Percentiles rank a stretch among this genome's conserved stretches.
Evolutionary conservation across 2,888 invertebrate genomes (phyloP).

Genomic region (Labia minor): DNA sequence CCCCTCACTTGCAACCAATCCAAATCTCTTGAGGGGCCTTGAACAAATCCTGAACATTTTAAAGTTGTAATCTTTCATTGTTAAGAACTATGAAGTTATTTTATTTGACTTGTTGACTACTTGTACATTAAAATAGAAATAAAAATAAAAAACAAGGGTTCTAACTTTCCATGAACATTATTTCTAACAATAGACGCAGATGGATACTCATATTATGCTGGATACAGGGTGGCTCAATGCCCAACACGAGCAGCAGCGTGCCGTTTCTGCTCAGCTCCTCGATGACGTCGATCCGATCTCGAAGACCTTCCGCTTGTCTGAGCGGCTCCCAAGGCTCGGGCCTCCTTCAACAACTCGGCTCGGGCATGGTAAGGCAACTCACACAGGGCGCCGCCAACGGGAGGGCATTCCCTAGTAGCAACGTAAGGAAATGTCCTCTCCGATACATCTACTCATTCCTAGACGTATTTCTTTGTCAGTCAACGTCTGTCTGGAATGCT

Average conservation of each 20-base stretch:
- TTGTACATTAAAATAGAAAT: no score
- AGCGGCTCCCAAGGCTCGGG: conserved; percentile 62
- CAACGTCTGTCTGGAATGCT: no score
- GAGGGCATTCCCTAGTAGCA: conserved; percentile 43
- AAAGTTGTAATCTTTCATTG: no score
- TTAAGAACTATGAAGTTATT: no score
- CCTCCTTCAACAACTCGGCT: conserved; percentile 77
- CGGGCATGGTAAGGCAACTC: conserved; percentile 85
- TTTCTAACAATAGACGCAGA: no score
- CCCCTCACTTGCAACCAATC: no score
- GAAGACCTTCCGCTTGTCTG: conserved; percentile 60
- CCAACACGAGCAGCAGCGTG: conserved; percentile 79
- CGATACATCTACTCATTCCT: conserved; percentile 22
- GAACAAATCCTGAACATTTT: no score
- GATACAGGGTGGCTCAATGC: conserved; percentile 76
- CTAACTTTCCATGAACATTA: no score
- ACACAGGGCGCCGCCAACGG: conserved; percentile 41
- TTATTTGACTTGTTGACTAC: no score
- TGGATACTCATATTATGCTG: background rate
- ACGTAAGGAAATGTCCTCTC: conserved; percentile 38
- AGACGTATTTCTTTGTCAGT: conserved; percentile 15
- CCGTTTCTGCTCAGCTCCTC: conserved; percentile 72
- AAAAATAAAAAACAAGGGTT: no score
- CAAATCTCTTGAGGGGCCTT: no score
- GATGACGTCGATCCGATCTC: conserved; percentile 63